Base-by-base conservation (phyloP, 2,113 vertebrate species). In the Mystacornis crossleyi region DNA sequence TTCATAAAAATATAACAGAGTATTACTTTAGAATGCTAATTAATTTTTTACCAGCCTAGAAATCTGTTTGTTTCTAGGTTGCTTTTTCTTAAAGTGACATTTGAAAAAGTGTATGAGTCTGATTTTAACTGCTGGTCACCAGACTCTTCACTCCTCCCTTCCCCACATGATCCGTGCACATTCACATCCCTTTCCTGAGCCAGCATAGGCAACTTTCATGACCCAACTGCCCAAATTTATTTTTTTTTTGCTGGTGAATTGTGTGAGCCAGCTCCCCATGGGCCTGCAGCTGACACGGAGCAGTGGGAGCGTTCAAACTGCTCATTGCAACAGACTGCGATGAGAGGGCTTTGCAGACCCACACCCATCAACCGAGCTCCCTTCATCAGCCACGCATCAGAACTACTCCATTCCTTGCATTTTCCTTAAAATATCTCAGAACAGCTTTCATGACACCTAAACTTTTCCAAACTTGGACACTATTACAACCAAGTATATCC, bases 161-260 rank as follows among this genome's bases (percentile, higher is more conserved):
- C 38, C 79, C 82, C 29, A n/a, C 62, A 57, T 4, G 8, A 85
- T 47, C 48, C 38, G 34, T 61, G 58, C 26, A 50, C 51, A 90
- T 86, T 86, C 64, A 89, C 43, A 95, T 81, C 79, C 95, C 58
- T 20, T 93, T 95, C 94, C 90, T 92, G 90, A 58, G 86, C 88
- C 94, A 93, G 47, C 47, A 61, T 21, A 57, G 69, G 15, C 78
- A 36, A 47, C 14, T 40, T 42, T 6, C 53, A 34, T 48, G 58
- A 93, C 33, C 23, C 70, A 75, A 8, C 4, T 18, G 54, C 9
- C 20, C 18, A 50, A 14, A 8, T 24, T 48, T 5, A 4, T 14
- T 26, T 40, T 45, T 33, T 47, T 90, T 74, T 50, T 73, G 20
- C 20, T 82, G 38, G 25, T 42, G 38, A 43, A 18, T 38, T 53